phyloP scores from a whole-genome alignment of 35 echinoderm and acorn worm species.

The Heliocidaris erythrogramma region DNA sequence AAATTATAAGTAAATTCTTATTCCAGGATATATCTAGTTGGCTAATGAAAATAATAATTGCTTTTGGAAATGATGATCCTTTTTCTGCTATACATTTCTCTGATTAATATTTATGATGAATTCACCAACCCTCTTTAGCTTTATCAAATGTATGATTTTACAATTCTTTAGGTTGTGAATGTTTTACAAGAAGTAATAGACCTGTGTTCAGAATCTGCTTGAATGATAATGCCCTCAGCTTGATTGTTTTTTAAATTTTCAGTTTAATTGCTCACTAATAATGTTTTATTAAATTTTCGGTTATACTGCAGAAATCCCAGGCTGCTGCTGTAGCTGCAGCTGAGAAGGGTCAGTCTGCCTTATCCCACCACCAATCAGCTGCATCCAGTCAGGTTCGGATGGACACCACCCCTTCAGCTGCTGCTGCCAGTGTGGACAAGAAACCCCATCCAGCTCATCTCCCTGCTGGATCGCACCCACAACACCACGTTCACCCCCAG shows the following conservation, averaged over 20 bases:
- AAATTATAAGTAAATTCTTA: too few species aligned
- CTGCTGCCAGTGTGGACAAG: constrained; percentile 24
- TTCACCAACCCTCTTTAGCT: neutral
- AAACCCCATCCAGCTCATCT: constrained; percentile 45
- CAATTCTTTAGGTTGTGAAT: neutral
- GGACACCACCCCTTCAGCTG: neutral
- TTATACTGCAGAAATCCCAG: constrained; percentile 14
- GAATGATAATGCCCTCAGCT: too few species aligned
- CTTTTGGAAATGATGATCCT: too few species aligned
- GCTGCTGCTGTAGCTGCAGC: constrained; percentile 19
- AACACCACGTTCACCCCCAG: constrained; percentile 34
- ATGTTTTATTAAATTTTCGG: neutral
- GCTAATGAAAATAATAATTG: too few species aligned
- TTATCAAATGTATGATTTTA: neutral
- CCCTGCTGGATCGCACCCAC: constrained; percentile 51
- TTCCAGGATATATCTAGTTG: too few species aligned
- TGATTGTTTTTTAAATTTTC: too few species aligned
- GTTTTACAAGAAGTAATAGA: too few species aligned
- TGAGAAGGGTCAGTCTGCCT: constrained; percentile 22
- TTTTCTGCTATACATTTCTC: too few species aligned
- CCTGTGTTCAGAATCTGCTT: too few species aligned
- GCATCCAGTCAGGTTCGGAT: constrained; percentile 40
- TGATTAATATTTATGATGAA: neutral
- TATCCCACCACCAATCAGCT: constrained; percentile 41
- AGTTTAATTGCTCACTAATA: neutral